Conservation (phyloP, 2,113 vertebrate genomes). For the Pongo abelii region DNA sequence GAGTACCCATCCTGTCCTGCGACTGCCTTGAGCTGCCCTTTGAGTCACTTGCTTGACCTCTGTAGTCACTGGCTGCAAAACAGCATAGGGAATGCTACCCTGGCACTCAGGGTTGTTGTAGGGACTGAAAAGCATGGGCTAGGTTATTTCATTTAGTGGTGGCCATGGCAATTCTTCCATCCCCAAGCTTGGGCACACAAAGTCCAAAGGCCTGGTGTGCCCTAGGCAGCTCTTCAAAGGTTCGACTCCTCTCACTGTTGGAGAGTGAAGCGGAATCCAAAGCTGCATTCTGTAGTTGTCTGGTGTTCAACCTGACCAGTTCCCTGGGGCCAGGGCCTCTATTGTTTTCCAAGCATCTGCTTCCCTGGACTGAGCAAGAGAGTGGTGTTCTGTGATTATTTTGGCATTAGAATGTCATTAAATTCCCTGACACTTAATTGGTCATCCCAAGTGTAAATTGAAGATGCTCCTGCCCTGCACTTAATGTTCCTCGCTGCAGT, state of each 20-base stretch:
- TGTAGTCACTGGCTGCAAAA: not conserved
- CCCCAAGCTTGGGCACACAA: not conserved
- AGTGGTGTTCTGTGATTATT: conserved; percentile 34
- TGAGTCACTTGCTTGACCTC: not conserved
- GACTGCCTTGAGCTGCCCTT: not conserved
- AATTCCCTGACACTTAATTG: not conserved
- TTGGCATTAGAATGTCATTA: not conserved
- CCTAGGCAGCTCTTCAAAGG: not conserved
- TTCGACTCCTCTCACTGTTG: not conserved
- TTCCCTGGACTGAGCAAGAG: conserved; percentile 78
- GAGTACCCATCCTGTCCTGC: not conserved
- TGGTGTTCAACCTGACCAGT: not conserved
- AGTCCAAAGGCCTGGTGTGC: not conserved
- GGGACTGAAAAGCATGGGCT: too few species aligned
- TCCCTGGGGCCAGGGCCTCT: conserved; percentile 38
- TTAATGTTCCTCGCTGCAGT: not conserved
- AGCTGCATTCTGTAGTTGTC: not conserved
- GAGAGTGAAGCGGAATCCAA: not conserved
- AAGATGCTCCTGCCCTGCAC: not conserved
- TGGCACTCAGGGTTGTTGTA: not conserved
- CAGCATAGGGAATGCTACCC: not conserved
- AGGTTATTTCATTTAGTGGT: not conserved
- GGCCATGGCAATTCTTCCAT: not conserved
- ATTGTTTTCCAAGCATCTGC: conserved; percentile 80
- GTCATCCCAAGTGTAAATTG: not conserved